Evolutionary conservation across 2,113 vertebrate species (phyloP).

Genomic region (Oceanites oceanicus): DNA sequence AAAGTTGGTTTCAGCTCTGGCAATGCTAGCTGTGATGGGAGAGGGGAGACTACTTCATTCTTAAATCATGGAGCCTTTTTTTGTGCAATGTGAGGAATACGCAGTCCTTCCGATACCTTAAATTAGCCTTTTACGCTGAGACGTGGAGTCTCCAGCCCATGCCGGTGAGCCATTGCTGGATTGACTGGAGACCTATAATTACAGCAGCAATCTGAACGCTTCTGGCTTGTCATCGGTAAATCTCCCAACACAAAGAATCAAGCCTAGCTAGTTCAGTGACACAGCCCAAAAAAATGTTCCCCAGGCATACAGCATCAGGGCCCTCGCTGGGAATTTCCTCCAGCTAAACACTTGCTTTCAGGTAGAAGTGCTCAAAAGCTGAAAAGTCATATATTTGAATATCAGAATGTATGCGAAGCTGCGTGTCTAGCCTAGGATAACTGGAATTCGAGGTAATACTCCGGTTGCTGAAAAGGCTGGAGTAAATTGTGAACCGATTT

Average conservation of each 20-base stretch:
- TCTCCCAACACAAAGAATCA: neutral
- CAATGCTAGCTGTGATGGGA: neutral
- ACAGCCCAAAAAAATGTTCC: neutral
- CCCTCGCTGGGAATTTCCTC: neutral
- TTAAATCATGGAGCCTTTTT: neutral
- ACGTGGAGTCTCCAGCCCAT: neutral
- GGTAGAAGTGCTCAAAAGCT: neutral
- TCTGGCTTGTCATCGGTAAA: neutral
- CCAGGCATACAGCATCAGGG: neutral
- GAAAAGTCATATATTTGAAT: accelerated
- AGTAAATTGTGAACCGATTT: neutral
- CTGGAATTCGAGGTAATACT: neutral
- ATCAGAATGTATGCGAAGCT: accelerated
- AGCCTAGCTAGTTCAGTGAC: neutral
- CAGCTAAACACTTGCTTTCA: neutral
- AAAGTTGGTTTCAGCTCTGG: neutral
- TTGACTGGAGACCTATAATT: neutral
- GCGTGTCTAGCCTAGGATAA: accelerated
- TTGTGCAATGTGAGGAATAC: neutral
- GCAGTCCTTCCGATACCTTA: too few relatives aligned
- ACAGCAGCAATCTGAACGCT: neutral
- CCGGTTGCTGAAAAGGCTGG: neutral
- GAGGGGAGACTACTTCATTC: neutral
- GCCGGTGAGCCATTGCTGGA: neutral
- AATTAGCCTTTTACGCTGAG: accelerated